Conservation (phyloP, 2,888 invertebrate species). For the Melitaea athalia region DNA sequence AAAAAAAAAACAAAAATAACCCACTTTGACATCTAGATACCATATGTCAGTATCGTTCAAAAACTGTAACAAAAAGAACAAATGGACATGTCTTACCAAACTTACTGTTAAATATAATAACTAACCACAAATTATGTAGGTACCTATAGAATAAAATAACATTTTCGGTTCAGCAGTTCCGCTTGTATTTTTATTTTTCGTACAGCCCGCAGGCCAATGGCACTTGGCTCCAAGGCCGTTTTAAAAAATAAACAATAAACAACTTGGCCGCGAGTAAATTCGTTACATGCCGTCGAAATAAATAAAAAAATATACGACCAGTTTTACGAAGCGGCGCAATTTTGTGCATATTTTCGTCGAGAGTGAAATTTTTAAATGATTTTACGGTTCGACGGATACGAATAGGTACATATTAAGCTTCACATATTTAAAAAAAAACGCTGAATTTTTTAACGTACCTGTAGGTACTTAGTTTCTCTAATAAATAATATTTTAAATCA, state of each 20-base stretch:
- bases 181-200: conserved; percentile 35
- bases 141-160: conserved; percentile 7
- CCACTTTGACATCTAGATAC: conserved; percentile 47
- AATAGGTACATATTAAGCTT: not conserved
- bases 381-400: not conserved
- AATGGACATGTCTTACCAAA: conserved; percentile 20
- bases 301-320: conserved; percentile 44
- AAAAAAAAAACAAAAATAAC: conserved; percentile 32
- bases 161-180: conserved; percentile 32
- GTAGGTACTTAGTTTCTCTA: no score
- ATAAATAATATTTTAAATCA: no score
- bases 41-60: conserved; percentile 55
- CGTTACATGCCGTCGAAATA: conserved; percentile 44
- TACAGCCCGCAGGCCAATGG: conserved; percentile 49
- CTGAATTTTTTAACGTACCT: not conserved
- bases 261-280: conserved; percentile 53
- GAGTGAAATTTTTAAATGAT: conserved; percentile 39
- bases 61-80: conserved; percentile 31
- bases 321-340: conserved; percentile 50
- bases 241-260: conserved; percentile 53
- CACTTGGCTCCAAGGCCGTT: conserved; percentile 68
- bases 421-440: not conserved
- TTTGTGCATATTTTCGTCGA: conserved; percentile 55
- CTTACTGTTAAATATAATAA: conserved; percentile 21
- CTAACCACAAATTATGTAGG: conserved; percentile 35